Evolutionary conservation across 2,888 invertebrate species (phyloP).

Genomic region (Drosophila paracracens): DNA sequence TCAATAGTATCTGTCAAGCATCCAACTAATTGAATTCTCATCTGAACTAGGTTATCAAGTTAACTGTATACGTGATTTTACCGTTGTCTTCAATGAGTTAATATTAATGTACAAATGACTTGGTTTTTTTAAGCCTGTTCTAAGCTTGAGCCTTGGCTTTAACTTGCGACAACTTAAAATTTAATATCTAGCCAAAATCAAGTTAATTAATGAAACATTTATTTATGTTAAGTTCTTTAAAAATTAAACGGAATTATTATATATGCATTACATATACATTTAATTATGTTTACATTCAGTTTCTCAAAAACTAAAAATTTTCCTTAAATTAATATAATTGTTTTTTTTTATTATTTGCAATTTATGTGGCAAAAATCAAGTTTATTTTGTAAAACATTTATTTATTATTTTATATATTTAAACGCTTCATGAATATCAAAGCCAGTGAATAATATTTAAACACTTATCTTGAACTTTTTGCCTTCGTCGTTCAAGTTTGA

Average conservation of each 20-base stretch:
- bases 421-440: not conserved
- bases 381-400: not conserved
- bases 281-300: too few relatives aligned
- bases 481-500: not conserved
- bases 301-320: too few relatives aligned
- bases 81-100: not conserved
- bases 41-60: conserved; percentile 23
- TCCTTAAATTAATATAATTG: not conserved
- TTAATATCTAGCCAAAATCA: not conserved
- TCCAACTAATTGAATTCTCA: conserved; percentile 42
- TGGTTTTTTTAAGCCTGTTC: not conserved
- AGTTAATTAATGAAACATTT: not conserved
- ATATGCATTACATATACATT: not conserved
- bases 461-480: conserved; percentile 2
- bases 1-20: conserved; percentile 5
- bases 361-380: not conserved
- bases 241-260: not conserved
- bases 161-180: not conserved
- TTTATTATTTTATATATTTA: not conserved
- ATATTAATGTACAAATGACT: not conserved
- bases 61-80: conserved; percentile 8
- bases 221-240: not conserved
- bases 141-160: not conserved
- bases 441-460: not conserved
- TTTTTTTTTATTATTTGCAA: not conserved